These are phyloP conservation scores for Gymnosoma rotundatum DNA, from an alignment of 2,888 invertebrate species.

Conservation along the genomic window DNA sequence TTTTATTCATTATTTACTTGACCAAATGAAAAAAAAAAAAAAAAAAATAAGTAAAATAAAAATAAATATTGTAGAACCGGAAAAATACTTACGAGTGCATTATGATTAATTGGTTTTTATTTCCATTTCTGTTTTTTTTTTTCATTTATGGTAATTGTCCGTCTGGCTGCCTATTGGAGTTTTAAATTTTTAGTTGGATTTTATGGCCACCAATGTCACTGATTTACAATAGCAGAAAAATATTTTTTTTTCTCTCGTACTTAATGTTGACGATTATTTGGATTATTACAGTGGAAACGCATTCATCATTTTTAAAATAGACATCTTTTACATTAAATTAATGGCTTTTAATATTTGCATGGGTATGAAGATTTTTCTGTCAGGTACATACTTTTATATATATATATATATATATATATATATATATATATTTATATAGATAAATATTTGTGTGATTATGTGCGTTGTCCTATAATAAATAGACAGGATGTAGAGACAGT, in stretches of 20 bases:
- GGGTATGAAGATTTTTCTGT: constrained; percentile 2
- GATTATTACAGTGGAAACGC: constrained; percentile 36
- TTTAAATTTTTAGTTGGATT: constrained; percentile 20
- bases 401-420: not conserved
- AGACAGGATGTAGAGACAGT: not conserved
- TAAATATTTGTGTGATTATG: no score
- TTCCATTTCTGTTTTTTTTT: not conserved
- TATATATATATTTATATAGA: no score
- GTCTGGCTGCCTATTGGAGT: not conserved
- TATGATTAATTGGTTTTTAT: constrained; percentile 56
- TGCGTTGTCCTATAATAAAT: no score
- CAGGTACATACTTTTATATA: not conserved
- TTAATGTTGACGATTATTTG: constrained; percentile 30
- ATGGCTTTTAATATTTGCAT: constrained; percentile 3
- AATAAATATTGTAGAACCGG: not conserved
- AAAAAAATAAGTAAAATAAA: not conserved
- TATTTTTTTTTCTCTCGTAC: not conserved
- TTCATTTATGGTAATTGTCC: constrained; percentile 22
- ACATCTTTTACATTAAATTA: constrained; percentile 21
- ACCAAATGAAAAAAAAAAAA: not conserved
- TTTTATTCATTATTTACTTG: constrained; percentile 49
- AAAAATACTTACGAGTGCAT: constrained; percentile 25
- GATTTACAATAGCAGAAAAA: constrained; percentile 38
- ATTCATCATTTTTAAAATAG: constrained; percentile 48
- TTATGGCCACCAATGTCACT: constrained; percentile 33